Evolutionary conservation across 2,888 invertebrate species (phyloP).

Genomic region (Heteromurus nitidus): DNA sequence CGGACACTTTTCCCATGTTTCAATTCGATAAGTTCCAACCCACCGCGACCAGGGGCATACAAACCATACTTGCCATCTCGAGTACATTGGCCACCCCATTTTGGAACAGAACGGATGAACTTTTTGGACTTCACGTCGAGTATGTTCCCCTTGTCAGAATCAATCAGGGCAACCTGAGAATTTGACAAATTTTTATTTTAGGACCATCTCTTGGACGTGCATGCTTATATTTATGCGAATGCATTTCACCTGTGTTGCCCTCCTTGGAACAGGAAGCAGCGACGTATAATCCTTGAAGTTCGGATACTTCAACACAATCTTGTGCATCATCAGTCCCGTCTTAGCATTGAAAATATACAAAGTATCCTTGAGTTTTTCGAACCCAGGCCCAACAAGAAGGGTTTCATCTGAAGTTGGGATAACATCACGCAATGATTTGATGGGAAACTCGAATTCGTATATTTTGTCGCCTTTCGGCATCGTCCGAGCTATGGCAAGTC

Average conservation of each 20-base stretch:
- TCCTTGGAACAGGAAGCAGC: slow-evolving; percentile 88
- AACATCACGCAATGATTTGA: slow-evolving; percentile 84
- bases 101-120: slow-evolving; percentile 88
- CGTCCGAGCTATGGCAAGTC: slow-evolving; percentile 69
- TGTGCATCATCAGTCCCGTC: slow-evolving; percentile 81
- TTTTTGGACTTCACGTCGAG: slow-evolving; percentile 92
- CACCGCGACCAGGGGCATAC: slow-evolving; percentile 94
- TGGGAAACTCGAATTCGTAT: slow-evolving; percentile 89
- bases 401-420: slow-evolving; percentile 89
- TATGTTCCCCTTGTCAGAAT: slow-evolving; percentile 92
- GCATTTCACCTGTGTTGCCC: slow-evolving; percentile 75
- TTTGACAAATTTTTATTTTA: neutral
- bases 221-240: too few species aligned
- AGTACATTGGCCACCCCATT: slow-evolving; percentile 94
- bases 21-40: slow-evolving; percentile 92
- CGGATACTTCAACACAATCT: slow-evolving; percentile 77
- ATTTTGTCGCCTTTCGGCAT: slow-evolving; percentile 81
- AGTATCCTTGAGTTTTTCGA: slow-evolving; percentile 89
- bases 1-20: slow-evolving; percentile 91
- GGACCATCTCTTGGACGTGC: neutral
- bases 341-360: slow-evolving; percentile 88
- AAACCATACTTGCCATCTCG: slow-evolving; percentile 92
- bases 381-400: slow-evolving; percentile 85
- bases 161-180: slow-evolving; percentile 89
- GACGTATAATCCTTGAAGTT: slow-evolving; percentile 81